phyloP scores from a whole-genome alignment of 2,888 invertebrate species.

The Drosophila siamana region DNA sequence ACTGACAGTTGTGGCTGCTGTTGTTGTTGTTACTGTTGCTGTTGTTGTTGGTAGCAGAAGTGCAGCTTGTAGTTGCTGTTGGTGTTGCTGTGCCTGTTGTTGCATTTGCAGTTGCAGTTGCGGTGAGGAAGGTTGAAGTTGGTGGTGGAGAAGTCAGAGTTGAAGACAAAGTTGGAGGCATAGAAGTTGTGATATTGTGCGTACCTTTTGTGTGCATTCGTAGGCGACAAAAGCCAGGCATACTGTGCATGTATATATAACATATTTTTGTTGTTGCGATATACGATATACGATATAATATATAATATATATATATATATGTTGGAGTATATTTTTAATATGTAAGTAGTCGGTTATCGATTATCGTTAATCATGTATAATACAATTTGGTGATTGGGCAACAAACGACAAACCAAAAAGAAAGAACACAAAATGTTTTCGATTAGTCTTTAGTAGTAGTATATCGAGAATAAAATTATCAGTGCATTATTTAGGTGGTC shows the following conservation, averaged over 20 bases:
- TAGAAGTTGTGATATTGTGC: conserved; percentile 85
- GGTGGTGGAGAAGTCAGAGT: conserved; percentile 80
- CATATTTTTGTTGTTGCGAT: conserved; percentile 52
- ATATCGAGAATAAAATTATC: conserved; percentile 29
- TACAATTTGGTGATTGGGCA: conserved; percentile 70
- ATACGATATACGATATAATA: conserved; percentile 43
- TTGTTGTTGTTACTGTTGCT: conserved; percentile 73
- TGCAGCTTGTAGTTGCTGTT: conserved; percentile 74
- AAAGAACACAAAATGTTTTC: conserved; percentile 72
- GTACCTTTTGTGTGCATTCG: conserved; percentile 95
- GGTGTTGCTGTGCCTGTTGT: conserved; percentile 49
- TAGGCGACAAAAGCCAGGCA: conserved; percentile 99
- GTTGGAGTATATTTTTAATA: conserved; percentile 24
- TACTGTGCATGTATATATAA: conserved; percentile 88
- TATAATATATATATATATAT: conserved; percentile 49
- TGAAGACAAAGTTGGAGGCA: conserved; percentile 83
- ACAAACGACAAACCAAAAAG: conserved; percentile 75
- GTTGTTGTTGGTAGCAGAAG: conserved; percentile 27
- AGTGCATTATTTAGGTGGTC: conserved; percentile 41
- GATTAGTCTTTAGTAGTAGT: conserved; percentile 62
- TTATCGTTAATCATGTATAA: conserved; percentile 67
- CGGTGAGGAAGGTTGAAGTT: conserved; percentile 77
- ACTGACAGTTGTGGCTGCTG: conserved; percentile 39
- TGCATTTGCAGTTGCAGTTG: conserved; percentile 56
- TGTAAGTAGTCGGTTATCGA: conserved; percentile 63